Percentiles rank a stretch among this genome's conserved stretches.
These are phyloP conservation scores for Amblyopsis rosae DNA, from an alignment of 2,113 vertebrate genomes.

Conservation along the genomic window DNA sequence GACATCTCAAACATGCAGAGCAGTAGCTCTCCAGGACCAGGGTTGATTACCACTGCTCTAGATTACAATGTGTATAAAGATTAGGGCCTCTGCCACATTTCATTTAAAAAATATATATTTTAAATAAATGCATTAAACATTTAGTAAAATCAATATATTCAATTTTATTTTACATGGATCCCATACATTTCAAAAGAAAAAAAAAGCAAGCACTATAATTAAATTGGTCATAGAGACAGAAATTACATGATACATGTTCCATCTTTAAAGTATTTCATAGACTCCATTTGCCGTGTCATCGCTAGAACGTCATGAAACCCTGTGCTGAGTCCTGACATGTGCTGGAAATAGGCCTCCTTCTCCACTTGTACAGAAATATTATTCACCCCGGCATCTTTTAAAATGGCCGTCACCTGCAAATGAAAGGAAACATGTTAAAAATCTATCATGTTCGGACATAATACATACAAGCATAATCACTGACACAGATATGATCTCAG, in stretches of 20 bases:
- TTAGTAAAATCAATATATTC: conserved; percentile 57
- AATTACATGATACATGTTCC: conserved; percentile 94
- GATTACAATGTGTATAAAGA: no score
- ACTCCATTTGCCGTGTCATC: conserved; percentile 95
- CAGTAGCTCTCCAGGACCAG: no score
- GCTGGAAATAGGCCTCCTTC: conserved; percentile 98
- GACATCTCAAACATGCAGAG: no score
- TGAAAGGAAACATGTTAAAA: not conserved
- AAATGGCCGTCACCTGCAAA: conserved; percentile 86
- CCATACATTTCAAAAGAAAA: conserved; percentile 52
- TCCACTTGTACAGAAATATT: conserved; percentile 97
- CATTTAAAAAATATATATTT: no score
- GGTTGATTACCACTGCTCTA: no score
- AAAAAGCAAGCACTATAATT: conserved; percentile 8
- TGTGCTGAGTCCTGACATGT: conserved; percentile 96
- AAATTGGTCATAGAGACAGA: conserved; percentile 45
- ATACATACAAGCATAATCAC: no score
- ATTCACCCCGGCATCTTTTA: conserved; percentile 95
- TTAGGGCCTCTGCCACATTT: no score
- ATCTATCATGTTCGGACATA: no score
- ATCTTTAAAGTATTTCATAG: conserved; percentile 91
- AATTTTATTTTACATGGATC: conserved; percentile 55
- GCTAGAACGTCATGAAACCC: conserved; percentile 94
- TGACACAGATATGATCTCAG: no score
- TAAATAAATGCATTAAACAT: no score